Evolutionary conservation across 2,888 invertebrate genomes (phyloP).

Genomic region (Andrena fulva): DNA sequence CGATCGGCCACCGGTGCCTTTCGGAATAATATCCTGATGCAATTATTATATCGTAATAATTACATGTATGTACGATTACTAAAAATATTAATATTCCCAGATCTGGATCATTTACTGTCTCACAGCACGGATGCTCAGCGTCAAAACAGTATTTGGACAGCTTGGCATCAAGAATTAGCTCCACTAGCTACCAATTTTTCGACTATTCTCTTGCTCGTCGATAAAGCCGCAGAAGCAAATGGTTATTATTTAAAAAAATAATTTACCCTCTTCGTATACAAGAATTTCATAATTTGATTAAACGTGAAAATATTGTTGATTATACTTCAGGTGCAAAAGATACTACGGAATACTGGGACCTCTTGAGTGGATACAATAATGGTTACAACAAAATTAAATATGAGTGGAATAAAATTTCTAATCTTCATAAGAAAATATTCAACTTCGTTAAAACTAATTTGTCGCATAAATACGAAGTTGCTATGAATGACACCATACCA

Average conservation of each 20-base stretch:
- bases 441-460: constrained; percentile 72
- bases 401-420: constrained; percentile 73
- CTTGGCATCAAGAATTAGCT: constrained; percentile 75
- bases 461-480: constrained; percentile 71
- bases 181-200: constrained; percentile 73
- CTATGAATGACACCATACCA: constrained; percentile 72
- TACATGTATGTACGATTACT: neutral
- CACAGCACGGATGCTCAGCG: constrained; percentile 65
- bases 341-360: constrained; percentile 78
- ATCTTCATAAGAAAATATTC: constrained; percentile 73
- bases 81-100: constrained; percentile 62
- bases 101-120: constrained; percentile 73
- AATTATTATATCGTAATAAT: neutral
- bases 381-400: constrained; percentile 73
- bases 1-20: too few species aligned
- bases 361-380: constrained; percentile 73
- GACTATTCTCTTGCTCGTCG: constrained; percentile 68
- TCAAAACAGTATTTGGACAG: constrained; percentile 75
- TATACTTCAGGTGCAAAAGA: constrained; percentile 67
- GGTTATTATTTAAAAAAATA: constrained; percentile 65
- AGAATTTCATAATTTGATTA: constrained; percentile 1
- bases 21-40: too few species aligned
- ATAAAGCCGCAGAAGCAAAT: constrained; percentile 77
- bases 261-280: neutral
- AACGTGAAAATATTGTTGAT: neutral